These are phyloP conservation scores for Ondatra zibethicus DNA, from an alignment of 2,113 vertebrate species.

Conservation along the genomic window DNA sequence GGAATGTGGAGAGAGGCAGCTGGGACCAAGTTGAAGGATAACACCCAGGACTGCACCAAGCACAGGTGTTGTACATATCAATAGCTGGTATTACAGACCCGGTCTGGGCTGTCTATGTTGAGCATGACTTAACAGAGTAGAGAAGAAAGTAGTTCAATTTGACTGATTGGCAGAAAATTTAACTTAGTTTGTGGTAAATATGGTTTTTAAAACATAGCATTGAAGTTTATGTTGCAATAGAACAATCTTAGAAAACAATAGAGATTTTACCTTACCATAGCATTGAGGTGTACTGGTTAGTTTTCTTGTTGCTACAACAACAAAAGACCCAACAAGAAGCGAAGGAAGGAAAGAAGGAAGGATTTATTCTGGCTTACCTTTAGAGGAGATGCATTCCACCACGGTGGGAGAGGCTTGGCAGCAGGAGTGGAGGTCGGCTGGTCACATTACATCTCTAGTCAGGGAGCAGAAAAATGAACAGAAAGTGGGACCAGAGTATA, in stretches of 20 bases:
- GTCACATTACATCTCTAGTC: neutral
- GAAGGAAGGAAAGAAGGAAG: neutral
- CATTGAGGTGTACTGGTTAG: neutral
- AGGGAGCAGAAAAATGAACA: neutral
- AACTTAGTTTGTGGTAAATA: neutral
- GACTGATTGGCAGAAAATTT: neutral
- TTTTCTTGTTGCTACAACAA: neutral
- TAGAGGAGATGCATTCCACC: neutral
- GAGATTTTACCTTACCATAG: neutral
- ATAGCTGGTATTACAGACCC: neutral
- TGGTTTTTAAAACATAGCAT: slow-evolving; percentile 10
- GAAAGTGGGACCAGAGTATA: too few relatives aligned
- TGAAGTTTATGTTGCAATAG: neutral
- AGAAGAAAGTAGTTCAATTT: slow-evolving; percentile 26
- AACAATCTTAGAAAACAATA: neutral
- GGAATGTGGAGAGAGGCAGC: neutral
- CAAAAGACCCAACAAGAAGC: neutral
- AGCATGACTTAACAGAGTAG: neutral
- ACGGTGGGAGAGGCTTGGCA: fast-evolving
- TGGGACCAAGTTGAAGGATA: neutral
- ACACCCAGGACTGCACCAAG: neutral
- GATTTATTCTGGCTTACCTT: neutral
- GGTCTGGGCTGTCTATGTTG: neutral
- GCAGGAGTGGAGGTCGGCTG: neutral
- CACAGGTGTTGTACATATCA: neutral